Percentiles rank a stretch among this genome's conserved stretches.
Conservation (phyloP, 2,113 vertebrate genomes). For the Naja naja region DNA sequence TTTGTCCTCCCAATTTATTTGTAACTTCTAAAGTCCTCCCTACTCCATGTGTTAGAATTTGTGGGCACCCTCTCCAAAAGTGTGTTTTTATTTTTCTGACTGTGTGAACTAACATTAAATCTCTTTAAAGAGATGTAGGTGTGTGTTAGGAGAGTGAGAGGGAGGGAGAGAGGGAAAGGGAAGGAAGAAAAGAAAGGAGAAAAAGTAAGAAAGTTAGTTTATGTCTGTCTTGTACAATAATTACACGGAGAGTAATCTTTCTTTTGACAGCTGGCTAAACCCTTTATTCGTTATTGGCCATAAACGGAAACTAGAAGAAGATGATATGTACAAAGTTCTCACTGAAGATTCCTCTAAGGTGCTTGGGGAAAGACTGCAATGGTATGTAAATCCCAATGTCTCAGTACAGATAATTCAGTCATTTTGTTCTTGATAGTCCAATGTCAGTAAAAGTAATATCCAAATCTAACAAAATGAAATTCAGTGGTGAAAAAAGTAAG, state of each 20-base stretch:
- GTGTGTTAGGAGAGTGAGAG: not conserved
- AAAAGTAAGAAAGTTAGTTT: not conserved
- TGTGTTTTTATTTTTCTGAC: not conserved
- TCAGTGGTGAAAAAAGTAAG: too few species aligned
- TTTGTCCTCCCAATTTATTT: not conserved
- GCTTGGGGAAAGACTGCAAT: slow-evolving; percentile 84
- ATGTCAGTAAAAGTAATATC: not conserved
- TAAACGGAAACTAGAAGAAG: slow-evolving; percentile 86
- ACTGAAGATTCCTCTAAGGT: slow-evolving; percentile 80
- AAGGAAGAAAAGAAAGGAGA: too few species aligned
- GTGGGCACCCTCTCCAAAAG: not conserved
- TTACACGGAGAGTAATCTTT: not conserved
- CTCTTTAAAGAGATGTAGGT: not conserved
- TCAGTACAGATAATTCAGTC: too few species aligned
- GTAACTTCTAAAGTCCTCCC: not conserved
- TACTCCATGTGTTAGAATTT: fast-evolving
- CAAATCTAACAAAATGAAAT: too few species aligned
- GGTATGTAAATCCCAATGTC: slow-evolving; percentile 67
- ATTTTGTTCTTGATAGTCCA: not conserved
- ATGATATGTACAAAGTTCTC: slow-evolving; percentile 91
- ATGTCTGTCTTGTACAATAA: slow-evolving; percentile 1
- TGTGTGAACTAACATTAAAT: not conserved
- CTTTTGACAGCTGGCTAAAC: slow-evolving; percentile 85
- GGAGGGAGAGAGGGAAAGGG: not conserved
- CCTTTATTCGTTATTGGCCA: slow-evolving; percentile 85